Conservation (phyloP, 2,888 invertebrate species). For the Drosophila neotestacea region DNA sequence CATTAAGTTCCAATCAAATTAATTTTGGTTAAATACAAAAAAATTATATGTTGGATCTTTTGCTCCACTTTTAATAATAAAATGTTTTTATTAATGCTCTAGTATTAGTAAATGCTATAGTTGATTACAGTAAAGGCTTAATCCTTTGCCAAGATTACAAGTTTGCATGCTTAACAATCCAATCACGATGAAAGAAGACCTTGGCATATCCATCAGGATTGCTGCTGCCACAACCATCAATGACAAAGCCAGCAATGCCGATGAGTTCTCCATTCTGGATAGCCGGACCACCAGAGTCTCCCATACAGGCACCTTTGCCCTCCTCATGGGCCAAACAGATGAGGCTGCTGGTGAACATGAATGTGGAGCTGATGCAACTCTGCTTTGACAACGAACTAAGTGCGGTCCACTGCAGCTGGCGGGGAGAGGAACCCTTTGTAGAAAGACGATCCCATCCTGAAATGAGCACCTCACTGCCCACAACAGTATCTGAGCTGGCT, state of each 20-base stretch:
- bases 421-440: constrained; percentile 1
- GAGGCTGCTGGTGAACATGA: constrained; percentile 12
- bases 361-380: constrained; percentile 10
- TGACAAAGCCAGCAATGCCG: constrained; percentile 13
- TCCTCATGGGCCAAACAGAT: constrained; percentile 16
- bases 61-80: too few species aligned
- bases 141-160: neutral
- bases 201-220: constrained; percentile 25
- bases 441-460: constrained; percentile 16
- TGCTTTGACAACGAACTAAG: neutral
- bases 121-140: neutral
- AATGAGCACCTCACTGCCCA: constrained; percentile 9
- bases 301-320: constrained; percentile 13
- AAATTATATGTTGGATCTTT: too few species aligned
- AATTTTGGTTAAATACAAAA: too few species aligned
- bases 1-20: too few species aligned
- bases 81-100: neutral
- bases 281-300: constrained; percentile 18
- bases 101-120: too few species aligned
- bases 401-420: constrained; percentile 10
- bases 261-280: constrained; percentile 10
- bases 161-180: constrained; percentile 10
- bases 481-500: constrained; percentile 3
- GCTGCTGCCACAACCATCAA: constrained; percentile 4
- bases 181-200: constrained; percentile 17